phyloP scores from a whole-genome alignment of 1,140 invertebrate species.

The Euura saliciscinereae region DNA sequence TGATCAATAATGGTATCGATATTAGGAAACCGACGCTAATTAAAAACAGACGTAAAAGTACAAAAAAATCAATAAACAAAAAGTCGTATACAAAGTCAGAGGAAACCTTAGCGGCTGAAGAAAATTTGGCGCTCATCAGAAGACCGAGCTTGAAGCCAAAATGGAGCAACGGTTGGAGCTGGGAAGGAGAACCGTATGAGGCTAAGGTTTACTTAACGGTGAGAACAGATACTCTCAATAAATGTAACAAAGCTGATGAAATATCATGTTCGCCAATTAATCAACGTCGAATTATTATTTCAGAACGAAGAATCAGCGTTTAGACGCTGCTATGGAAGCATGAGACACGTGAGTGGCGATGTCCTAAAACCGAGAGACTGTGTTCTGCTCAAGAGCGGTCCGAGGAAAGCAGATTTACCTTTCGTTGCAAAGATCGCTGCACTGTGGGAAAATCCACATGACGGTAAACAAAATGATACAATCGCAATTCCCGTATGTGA shows the following conservation, averaged over 20 bases:
- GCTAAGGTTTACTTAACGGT: conserved; percentile 88
- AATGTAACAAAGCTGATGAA: background rate
- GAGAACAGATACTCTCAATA: conserved; percentile 53
- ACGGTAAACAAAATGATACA: conserved; percentile 67
- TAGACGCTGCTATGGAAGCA: conserved; percentile 86
- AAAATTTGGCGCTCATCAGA: conserved; percentile 45
- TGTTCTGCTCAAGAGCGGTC: conserved; percentile 84
- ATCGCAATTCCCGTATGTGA: background rate
- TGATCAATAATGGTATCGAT: conserved; percentile 9
- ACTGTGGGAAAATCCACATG: conserved; percentile 93
- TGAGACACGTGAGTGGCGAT: conserved; percentile 87
- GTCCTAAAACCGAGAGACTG: conserved; percentile 86
- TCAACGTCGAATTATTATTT: conserved; percentile 29
- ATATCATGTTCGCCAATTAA: no score
- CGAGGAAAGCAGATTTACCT: conserved; percentile 84
- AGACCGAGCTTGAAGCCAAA: conserved; percentile 67
- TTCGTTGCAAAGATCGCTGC: conserved; percentile 93
- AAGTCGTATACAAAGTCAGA: conserved; percentile 42
- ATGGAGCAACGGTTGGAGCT: conserved; percentile 92
- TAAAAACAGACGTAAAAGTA: conserved; percentile 39
- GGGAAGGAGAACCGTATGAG: conserved; percentile 83
- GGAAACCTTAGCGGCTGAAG: conserved; percentile 38
- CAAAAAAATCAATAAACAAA: conserved; percentile 41
- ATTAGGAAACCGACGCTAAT: conserved; percentile 28
- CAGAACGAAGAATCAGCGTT: conserved; percentile 83